Base-by-base conservation (phyloP, 2,797 vertebrate species). In the Sebastes matsubarae region DNA sequence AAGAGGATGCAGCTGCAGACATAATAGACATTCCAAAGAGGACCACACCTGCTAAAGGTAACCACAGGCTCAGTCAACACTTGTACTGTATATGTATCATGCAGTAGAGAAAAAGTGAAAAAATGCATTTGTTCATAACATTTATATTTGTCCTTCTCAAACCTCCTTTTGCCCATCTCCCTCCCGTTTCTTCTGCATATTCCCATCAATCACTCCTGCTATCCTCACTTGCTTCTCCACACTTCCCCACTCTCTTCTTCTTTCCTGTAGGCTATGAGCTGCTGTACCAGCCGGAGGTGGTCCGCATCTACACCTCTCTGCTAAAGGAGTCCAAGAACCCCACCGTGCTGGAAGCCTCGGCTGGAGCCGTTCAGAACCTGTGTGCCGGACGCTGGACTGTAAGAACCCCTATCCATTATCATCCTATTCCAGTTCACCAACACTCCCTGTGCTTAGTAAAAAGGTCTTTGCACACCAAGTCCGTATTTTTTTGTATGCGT, bases 331-430 rank as follows among this genome's bases (percentile, higher is more conserved):
- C 97, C 79, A 97, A 96, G 92, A 98, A 98, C 68, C 95, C 97
- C 2, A 96, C 96, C 0, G 97, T 99, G 86, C 91, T 99, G 42
- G 98, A 99, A 90, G 98, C 98, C 16, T 97, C 98, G 0, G 98
- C 98, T 0, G 98, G 98, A 91, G 98, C 98, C 3, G 94, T 99
- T 66, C 98, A 99, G 94, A 99, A 99, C 88, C 94, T 99, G 75
- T 99, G 97, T 5, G 98, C 98, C 1, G 98, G 98, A 68, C 96
- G 96, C 66, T 99, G 98, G 98, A 98, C 92, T 16, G 98, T 99
- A 93, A 97, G 95, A 74, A 10, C 54, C 3, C 3, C 42, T 46
- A 2, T 46, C 18, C 14, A 2, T 64, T 8, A 4, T n/a, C 4
- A 8, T 42, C 6, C 2, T 55, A 0, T 20, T 69, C 0, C 2